These are phyloP conservation scores for Mamestra configurata DNA, from an alignment of 1,140 invertebrate species.

Conservation along the genomic window DNA sequence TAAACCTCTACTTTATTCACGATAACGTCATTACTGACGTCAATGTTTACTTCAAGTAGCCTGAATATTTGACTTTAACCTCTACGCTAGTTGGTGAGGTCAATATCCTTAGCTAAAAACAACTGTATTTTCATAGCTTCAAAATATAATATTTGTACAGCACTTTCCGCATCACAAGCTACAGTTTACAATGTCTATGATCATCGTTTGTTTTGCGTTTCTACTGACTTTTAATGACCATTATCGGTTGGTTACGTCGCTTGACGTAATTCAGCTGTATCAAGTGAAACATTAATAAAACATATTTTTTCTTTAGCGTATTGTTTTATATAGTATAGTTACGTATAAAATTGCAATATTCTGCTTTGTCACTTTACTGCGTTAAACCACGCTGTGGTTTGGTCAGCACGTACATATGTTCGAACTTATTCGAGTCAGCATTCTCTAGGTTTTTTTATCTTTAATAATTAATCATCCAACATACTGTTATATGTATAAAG, in stretches of 20 bases:
- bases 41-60: background rate
- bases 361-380: background rate
- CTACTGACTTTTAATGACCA: conserved; percentile 7
- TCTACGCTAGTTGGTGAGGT: background rate
- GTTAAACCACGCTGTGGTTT: background rate
- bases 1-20: too few relatives aligned
- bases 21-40: too few relatives aligned
- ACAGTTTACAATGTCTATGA: background rate
- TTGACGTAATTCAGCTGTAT: conserved; percentile 4
- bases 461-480: background rate
- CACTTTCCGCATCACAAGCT: conserved; percentile 8
- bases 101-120: background rate
- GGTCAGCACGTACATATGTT: too few relatives aligned
- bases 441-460: background rate
- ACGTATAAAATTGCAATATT: background rate
- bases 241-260: background rate
- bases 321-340: background rate
- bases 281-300: conserved; percentile 11
- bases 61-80: background rate
- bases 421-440: background rate
- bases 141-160: background rate
- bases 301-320: background rate
- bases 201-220: background rate
- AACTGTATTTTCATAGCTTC: background rate
- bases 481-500: conserved; percentile 9